phyloP scores from a whole-genome alignment of 2,797 vertebrate species.

The Tangara arthus region DNA sequence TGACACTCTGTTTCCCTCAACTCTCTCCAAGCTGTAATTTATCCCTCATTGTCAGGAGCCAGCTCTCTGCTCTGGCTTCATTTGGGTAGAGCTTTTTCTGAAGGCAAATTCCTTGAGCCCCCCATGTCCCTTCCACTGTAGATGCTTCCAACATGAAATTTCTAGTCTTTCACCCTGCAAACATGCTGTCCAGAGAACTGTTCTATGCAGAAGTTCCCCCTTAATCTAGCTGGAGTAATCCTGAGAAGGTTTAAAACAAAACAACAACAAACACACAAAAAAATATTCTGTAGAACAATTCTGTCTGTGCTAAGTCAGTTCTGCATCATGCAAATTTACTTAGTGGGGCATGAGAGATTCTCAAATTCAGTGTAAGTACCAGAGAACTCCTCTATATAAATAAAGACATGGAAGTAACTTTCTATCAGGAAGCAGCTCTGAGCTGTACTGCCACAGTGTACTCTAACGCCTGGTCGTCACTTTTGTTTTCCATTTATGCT shows the following conservation, averaged over 20 bases:
- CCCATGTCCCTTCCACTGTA: background rate
- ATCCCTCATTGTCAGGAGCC: background rate
- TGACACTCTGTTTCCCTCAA: background rate
- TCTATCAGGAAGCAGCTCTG: background rate
- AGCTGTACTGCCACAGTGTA: background rate
- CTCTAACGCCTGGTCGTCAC: background rate
- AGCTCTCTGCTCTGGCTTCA: background rate
- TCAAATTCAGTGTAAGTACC: background rate
- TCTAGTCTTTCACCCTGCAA: background rate
- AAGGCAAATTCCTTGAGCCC: background rate
- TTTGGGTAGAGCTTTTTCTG: background rate
- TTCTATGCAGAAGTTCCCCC: background rate
- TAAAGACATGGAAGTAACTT: background rate
- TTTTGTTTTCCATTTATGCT: background rate
- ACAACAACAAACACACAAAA: background rate
- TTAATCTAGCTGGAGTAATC: background rate
- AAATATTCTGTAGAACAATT: background rate
- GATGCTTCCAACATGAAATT: background rate
- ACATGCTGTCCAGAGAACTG: background rate
- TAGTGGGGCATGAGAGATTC: background rate
- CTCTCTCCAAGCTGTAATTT: background rate
- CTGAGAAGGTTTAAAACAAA: background rate
- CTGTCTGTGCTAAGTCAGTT: background rate
- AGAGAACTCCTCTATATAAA: background rate
- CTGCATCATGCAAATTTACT: background rate